Conservation (phyloP, 2,113 vertebrate genomes). For the Tetrao urogallus region DNA sequence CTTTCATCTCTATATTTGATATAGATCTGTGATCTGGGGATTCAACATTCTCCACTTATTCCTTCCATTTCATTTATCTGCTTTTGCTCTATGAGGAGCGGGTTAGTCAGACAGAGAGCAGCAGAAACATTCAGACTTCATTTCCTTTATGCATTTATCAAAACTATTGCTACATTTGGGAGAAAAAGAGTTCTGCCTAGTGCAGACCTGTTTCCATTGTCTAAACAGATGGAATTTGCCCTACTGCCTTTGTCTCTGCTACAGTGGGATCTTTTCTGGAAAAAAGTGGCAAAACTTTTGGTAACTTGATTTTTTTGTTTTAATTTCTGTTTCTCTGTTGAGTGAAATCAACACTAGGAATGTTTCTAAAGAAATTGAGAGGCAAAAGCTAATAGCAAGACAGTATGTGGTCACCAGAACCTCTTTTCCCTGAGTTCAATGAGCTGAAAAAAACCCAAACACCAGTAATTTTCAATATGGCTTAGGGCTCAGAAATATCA, state of each 20-base stretch:
- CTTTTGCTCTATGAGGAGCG: background rate
- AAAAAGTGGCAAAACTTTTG: background rate
- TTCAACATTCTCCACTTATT: background rate
- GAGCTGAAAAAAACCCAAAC: background rate
- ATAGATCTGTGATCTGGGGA: background rate
- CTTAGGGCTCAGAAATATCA: background rate
- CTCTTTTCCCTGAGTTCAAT: background rate
- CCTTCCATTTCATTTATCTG: background rate
- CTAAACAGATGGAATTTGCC: background rate
- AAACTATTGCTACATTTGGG: background rate
- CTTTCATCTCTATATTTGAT: background rate
- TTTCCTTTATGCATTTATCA: background rate
- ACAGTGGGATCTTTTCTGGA: background rate
- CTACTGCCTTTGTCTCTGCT: background rate
- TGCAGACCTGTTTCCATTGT: background rate
- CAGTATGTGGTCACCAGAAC: background rate
- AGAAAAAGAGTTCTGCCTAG: background rate
- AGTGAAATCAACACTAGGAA: background rate
- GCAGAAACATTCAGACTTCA: background rate
- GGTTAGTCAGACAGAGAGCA: fast-evolving
- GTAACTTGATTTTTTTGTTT: background rate
- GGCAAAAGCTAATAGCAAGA: background rate
- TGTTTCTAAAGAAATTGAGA: background rate
- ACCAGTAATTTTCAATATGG: background rate
- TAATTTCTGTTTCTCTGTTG: background rate